Base-by-base conservation (phyloP, 2,113 vertebrate species). In the Osmerus mordax region DNA sequence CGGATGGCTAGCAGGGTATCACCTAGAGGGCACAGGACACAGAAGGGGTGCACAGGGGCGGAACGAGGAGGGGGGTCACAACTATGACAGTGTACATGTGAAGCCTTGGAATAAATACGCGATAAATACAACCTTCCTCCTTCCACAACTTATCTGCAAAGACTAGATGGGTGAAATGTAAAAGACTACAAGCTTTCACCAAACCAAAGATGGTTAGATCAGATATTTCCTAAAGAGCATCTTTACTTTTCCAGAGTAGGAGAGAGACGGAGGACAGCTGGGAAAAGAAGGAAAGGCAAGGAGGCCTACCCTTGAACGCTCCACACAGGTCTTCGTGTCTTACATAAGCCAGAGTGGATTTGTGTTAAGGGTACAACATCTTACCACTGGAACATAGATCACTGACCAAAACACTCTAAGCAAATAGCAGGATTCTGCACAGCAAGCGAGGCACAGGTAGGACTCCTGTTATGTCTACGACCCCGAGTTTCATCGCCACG, bases 321-420 rank as follows among this genome's bases (percentile, higher is more conserved):
- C 94, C 94, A 84, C 97, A 99, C 85, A 99, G 95, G 79, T 99
- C 97, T 81, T 99, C 97, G 11, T 99, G 96, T 54, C 94, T 99
- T 71, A 99, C 90, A 75, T 96, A 99, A 0, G 96, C 95, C 89
- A 98, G 93, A 67, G 97, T 99, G 87, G 41, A 15, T 54, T 19
- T 58, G 64, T 32, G 93, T 98, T 96, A 99, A 98, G 94, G 93
- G 87, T 60, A 47, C 47, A 14, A 55, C 12, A 11, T 28, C 23
- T 32, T 12, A 56, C 61, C 19, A 59, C 16, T 54, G 21, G 36
- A 70, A 5, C 52, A 29, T 23, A 16, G 14, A 63, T 53, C 52
- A 15, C 19, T 21, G 58, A 60, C n/a, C 41, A 16, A 68, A 29
- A 64, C 28, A 51, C 51, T 15, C 62, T 64, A 14, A 25, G 2